Evolutionary conservation across 2,888 invertebrate species (phyloP), one percentile per base, ranked within the genome.

Genomic region (Oligia strigilis): DNA sequence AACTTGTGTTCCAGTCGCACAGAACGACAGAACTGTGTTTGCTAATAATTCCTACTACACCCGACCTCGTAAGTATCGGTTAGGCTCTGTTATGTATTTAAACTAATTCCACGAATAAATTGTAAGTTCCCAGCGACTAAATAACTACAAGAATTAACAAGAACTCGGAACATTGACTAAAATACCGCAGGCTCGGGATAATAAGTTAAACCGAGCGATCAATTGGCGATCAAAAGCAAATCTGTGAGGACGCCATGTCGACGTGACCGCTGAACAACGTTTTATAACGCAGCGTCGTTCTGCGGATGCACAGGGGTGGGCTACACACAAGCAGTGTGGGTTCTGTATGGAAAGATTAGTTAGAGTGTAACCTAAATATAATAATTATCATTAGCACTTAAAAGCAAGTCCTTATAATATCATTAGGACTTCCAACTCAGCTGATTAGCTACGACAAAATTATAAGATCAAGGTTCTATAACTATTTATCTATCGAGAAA

Each of bases 191-290:
- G 23, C 8, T 62, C 58, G 49, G 9, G 36, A 36, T 75, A 65
- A 72, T 82, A 64, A 72, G 40, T 66, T 46, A 49, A 72, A 36
- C 23, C n/a, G 60, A 80, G 23, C 66, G 62, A 73, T 66, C 65
- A 75, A 52, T 78, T 36, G 40, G 55, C 69, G n/a, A 66, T 75
- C 73, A 82, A 82, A 84, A 86, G 43, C n/a, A 72, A 78, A 86
- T 86, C 69, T 52, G 72, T 60, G 85, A 71, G 74, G 66, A 40
- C 52, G 72, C 67, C 72, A 60, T 67, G 67, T 67, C 69, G 40
- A 72, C 46, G 82, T 71, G 62, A 78, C 83, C 86, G 43, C 86
- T 64, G 64, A 58, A 64, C 65, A 46, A 40, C 43, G 8, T 58
- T 64, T 71, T 60, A 64, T 60, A 36, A 64, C 23, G 36, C 23